phyloP scores from a whole-genome alignment of 2,113 vertebrate genomes.

The Paralichthys olivaceus region DNA sequence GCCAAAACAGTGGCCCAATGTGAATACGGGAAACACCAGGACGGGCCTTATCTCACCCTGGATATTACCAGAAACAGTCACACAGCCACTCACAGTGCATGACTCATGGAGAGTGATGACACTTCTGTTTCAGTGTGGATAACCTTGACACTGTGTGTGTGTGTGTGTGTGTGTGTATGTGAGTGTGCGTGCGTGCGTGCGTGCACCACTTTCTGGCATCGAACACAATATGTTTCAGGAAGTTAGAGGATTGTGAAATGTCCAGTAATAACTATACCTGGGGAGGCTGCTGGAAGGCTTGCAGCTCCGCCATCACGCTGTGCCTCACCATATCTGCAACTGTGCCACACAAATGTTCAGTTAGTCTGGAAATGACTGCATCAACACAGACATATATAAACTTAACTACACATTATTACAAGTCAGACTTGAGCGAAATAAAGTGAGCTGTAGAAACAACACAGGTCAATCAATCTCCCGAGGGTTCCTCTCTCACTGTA shows the following conservation, averaged over 20 bases:
- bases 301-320: conserved; percentile 70
- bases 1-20: conserved; percentile 36
- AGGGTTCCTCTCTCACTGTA: background rate
- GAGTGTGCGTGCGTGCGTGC: background rate
- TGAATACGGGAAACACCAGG: conserved; percentile 37
- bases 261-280: conserved; percentile 62
- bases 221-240: conserved; percentile 1
- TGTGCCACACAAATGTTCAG: conserved; percentile 38
- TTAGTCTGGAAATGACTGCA: conserved; percentile 1
- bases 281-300: conserved; percentile 63
- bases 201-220: conserved; percentile 1
- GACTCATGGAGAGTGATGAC: conserved; percentile 51
- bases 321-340: conserved; percentile 79
- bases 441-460: background rate
- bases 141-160: background rate
- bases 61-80: conserved; percentile 58
- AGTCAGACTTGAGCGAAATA: background rate
- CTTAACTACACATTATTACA: background rate
- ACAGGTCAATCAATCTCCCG: background rate
- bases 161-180: no score
- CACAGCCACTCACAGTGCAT: conserved; percentile 12
- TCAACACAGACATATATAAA: background rate
- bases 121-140: conserved; percentile 22
- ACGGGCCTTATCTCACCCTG: conserved; percentile 39
- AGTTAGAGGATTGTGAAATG: conserved; percentile 18